Evolutionary conservation across 2,797 vertebrate species (phyloP).

Genomic region (Iguana delicatissima): DNA sequence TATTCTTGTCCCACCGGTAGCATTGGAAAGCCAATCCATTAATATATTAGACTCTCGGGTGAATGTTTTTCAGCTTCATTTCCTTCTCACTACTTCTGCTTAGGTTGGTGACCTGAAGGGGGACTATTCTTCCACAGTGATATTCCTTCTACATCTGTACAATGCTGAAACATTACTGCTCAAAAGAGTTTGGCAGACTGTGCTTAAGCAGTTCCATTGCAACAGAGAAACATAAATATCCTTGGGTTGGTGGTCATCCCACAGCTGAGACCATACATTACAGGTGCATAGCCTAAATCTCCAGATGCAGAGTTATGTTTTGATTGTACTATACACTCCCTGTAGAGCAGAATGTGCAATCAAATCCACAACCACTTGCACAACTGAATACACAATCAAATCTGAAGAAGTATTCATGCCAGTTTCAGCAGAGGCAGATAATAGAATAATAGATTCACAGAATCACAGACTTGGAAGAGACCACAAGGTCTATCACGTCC

Average conservation of each 20-base stretch:
- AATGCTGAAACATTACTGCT: background rate
- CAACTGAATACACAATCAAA: too few species aligned
- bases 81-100: background rate
- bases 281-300: too few species aligned
- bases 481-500: too few species aligned
- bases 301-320: too few species aligned
- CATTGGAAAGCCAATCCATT: background rate
- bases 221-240: background rate
- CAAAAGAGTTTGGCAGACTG: background rate
- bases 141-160: background rate
- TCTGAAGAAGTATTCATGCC: too few species aligned
- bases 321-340: too few species aligned
- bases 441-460: too few species aligned
- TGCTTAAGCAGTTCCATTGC: rapidly evolving
- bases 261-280: too few species aligned
- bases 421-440: too few species aligned
- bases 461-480: too few species aligned
- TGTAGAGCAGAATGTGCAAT: too few species aligned
- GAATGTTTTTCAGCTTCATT: conserved; percentile 32
- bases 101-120: rapidly evolving
- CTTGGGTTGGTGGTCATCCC: background rate
- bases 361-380: too few species aligned
- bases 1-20: background rate
- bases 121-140: background rate
- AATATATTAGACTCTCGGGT: background rate